phyloP scores from a whole-genome alignment of 2,113 vertebrate genomes.

The Clarias gariepinus region DNA sequence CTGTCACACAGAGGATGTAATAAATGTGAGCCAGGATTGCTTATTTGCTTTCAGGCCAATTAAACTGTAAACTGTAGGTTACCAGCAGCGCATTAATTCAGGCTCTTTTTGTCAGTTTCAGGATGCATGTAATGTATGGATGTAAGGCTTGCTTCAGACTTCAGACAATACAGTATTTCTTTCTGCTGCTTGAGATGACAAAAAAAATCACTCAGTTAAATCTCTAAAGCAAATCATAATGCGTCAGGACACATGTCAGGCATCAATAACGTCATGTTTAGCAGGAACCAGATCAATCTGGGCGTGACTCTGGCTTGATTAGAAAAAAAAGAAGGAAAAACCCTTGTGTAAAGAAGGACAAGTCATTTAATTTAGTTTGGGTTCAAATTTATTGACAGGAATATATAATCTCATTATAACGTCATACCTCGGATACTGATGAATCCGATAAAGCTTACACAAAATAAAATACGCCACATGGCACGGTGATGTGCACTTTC shows the following conservation, averaged over 20 bases:
- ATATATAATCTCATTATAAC: background rate
- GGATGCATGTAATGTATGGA: background rate
- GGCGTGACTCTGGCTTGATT: background rate
- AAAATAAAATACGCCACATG: background rate
- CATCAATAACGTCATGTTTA: background rate
- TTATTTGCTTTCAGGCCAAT: background rate
- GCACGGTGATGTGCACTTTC: background rate
- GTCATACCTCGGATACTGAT: background rate
- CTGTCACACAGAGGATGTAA: background rate
- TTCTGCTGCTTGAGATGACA: background rate
- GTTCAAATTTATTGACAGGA: background rate
- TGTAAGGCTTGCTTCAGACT: background rate
- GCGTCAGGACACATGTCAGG: background rate
- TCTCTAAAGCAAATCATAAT: background rate
- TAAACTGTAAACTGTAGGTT: background rate
- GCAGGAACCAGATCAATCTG: background rate
- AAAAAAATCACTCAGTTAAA: background rate
- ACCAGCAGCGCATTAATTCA: background rate
- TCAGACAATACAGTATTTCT: background rate
- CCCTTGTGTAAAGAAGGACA: background rate
- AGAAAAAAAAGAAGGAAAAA: too few relatives aligned
- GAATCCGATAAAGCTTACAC: slow-evolving; percentile 3
- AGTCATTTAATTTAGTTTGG: background rate
- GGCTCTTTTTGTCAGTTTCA: background rate
- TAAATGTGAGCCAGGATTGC: slow-evolving; percentile 5